Evolutionary conservation across 2,797 vertebrate genomes (phyloP).

Genomic region (Halcyon chelicuti): DNA sequence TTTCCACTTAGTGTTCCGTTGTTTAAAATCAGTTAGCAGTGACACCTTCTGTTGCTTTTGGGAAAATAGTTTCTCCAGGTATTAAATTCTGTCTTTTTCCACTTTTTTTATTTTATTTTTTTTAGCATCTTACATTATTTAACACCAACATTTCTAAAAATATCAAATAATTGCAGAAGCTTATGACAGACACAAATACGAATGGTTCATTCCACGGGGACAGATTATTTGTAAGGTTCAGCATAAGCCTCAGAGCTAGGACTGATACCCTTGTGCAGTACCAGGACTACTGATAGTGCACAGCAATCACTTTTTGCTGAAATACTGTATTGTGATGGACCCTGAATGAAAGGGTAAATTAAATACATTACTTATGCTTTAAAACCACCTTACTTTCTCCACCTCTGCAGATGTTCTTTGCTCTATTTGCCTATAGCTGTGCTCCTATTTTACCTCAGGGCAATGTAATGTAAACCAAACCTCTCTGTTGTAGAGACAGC

Average conservation of each 20-base stretch:
- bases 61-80: slow-evolving; percentile 53
- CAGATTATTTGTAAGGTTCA: background rate
- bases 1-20: slow-evolving; percentile 23
- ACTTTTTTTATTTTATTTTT: background rate
- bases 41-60: slow-evolving; percentile 72
- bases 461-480: background rate
- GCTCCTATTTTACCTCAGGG: background rate
- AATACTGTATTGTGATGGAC: background rate
- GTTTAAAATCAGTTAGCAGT: slow-evolving; percentile 65
- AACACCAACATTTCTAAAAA: background rate
- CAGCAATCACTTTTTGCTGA: background rate
- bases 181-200: background rate
- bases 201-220: background rate
- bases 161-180: background rate
- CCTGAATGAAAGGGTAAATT: background rate
- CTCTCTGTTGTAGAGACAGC: background rate
- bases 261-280: background rate
- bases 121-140: background rate
- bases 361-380: background rate
- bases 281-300: background rate
- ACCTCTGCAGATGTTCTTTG: background rate
- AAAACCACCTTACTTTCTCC: background rate
- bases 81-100: background rate
- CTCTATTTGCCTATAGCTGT: background rate
- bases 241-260: background rate